phyloP scores from a whole-genome alignment of 2,888 invertebrate species.

The Tetragonisca angustula region DNA sequence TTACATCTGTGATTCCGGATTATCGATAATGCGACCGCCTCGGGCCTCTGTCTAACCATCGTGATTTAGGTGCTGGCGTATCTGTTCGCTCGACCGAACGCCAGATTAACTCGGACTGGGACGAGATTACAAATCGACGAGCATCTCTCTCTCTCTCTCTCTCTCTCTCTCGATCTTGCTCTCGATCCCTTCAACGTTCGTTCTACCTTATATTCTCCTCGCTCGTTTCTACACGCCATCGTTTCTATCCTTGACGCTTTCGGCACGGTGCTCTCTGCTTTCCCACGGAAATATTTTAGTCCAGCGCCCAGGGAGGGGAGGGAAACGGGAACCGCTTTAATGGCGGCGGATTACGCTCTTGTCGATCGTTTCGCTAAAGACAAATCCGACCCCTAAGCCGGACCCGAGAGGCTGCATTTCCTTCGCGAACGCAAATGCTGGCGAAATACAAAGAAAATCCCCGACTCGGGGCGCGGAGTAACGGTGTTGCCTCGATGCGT shows the following conservation, averaged over 20 bases:
- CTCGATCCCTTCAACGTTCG: too few relatives aligned
- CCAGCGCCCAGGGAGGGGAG: too few relatives aligned
- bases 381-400: conserved; percentile 2
- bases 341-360: background rate
- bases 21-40: conserved; percentile 72
- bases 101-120: conserved; percentile 34
- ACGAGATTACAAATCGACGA: conserved; percentile 50
- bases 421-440: conserved; percentile 9
- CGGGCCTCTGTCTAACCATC: conserved; percentile 55
- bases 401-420: conserved; percentile 2
- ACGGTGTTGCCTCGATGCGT: conserved; percentile 11
- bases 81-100: conserved; percentile 41
- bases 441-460: conserved; percentile 16
- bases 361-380: conserved; percentile 18
- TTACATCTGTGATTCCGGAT: conserved; percentile 71
- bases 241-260: background rate
- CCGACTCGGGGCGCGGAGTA: background rate
- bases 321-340: background rate
- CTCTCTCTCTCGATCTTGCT: background rate
- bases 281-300: conserved; percentile 1
- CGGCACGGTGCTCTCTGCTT: too few relatives aligned
- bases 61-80: conserved; percentile 54
- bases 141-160: conserved; percentile 2
- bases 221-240: too few relatives aligned
- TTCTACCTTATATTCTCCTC: too few relatives aligned